Evolutionary conservation across 2,113 vertebrate species (phyloP).

Genomic region (Labeo rohita): DNA sequence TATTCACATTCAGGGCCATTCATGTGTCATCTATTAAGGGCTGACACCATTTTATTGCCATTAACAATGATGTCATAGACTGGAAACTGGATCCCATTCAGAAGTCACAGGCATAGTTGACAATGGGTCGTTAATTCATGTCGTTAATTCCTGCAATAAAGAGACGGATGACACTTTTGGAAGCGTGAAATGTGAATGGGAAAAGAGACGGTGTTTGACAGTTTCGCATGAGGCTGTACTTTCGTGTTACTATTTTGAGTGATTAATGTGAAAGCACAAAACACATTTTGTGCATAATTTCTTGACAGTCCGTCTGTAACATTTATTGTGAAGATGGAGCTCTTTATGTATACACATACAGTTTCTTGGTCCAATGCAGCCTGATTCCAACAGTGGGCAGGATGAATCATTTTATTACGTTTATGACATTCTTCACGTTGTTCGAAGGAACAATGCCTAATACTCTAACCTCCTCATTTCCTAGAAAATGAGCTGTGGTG

Average conservation of each 20-base stretch:
- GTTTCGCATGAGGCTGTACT: constrained; percentile 28
- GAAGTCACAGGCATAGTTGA: constrained; percentile 46
- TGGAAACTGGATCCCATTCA: constrained; percentile 45
- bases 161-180: constrained; percentile 48
- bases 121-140: constrained; percentile 58
- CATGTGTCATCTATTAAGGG: constrained; percentile 40
- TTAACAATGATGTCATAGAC: constrained; percentile 56
- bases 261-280: neutral
- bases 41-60: constrained; percentile 53
- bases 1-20: constrained; percentile 19
- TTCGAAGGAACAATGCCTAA: constrained; percentile 1
- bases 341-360: neutral
- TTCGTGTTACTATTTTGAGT: neutral
- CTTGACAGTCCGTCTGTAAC: neutral
- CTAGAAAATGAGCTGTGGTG: constrained; percentile 25
- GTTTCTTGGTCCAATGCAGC: constrained; percentile 5
- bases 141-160: constrained; percentile 56
- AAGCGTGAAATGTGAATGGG: constrained; percentile 45
- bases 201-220: constrained; percentile 43
- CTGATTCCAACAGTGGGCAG: constrained; percentile 5
- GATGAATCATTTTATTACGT: neutral
- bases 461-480: constrained; percentile 7
- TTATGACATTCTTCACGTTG: neutral
- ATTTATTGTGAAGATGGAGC: neutral
- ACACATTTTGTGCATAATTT: neutral